Percentiles rank a stretch among this genome's conserved stretches.
Evolutionary conservation across 92 coral and sea anemone species (phyloP).

Genomic region (Plumapathes pennacea): DNA sequence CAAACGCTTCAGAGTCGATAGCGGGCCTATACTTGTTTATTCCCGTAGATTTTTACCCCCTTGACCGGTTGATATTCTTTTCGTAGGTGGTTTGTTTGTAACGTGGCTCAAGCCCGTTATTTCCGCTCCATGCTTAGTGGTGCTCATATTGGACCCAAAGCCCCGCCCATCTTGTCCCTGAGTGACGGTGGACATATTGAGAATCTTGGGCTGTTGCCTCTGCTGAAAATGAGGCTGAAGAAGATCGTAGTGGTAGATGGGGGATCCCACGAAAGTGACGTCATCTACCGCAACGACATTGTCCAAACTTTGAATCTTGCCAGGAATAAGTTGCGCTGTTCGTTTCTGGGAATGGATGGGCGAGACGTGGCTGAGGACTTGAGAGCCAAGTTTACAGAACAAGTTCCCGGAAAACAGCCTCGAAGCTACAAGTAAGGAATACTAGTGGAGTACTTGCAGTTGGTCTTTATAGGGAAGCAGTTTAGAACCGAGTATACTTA

Average conservation of each 20-base stretch:
- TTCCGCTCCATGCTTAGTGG: conserved; percentile 47
- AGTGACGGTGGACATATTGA: conserved; percentile 82
- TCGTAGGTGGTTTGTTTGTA: conserved; percentile 56
- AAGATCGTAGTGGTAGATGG: conserved; percentile 67
- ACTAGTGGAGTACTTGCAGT: too few species aligned
- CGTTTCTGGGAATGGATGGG: conserved; percentile 60
- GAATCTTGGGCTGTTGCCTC: conserved; percentile 70
- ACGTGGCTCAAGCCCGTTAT: conserved; percentile 61
- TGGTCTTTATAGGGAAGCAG: too few species aligned
- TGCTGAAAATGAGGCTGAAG: conserved; percentile 41
- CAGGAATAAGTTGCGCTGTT: conserved; percentile 66
- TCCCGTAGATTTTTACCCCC: too few species aligned
- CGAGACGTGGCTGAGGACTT: conserved; percentile 55
- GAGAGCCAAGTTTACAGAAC: conserved; percentile 33
- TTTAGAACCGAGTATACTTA: too few species aligned
- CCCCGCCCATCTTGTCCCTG: conserved; percentile 62
- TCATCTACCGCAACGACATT: conserved; percentile 25
- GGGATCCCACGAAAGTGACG: conserved; percentile 39
- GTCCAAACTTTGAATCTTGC: conserved; percentile 63
- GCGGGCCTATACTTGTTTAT: too few species aligned
- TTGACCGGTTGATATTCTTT: too few species aligned
- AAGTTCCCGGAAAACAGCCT: conserved; percentile 12
- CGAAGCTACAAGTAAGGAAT: conserved; percentile 46
- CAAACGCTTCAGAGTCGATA: too few species aligned
- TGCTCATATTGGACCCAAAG: conserved; percentile 49